Conservation (phyloP, 2,113 vertebrate species). For the Aptenodytes forsteri region DNA sequence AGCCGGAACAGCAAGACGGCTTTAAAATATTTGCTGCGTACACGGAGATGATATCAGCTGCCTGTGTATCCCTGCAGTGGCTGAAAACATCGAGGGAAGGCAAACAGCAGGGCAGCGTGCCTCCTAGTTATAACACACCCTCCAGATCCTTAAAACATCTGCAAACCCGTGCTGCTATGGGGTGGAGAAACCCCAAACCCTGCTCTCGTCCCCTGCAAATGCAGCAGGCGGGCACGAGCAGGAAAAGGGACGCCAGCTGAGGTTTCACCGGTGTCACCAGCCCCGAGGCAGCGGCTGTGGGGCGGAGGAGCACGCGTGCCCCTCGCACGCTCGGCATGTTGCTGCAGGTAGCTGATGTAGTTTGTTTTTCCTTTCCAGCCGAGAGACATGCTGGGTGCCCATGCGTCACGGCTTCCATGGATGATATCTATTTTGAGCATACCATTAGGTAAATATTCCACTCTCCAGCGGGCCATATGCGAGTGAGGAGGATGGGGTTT, state of each 20-base stretch:
- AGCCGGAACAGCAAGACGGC: rapidly evolving
- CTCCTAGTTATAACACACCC: not conserved
- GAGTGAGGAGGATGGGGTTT: not conserved
- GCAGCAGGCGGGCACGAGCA: rapidly evolving
- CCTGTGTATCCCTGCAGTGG: not conserved
- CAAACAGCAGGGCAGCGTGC: not conserved
- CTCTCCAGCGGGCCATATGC: rapidly evolving
- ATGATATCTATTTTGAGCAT: slow-evolving; percentile 94
- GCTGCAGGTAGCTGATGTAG: not conserved
- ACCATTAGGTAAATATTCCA: slow-evolving; percentile 85
- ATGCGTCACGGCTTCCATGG: slow-evolving; percentile 94
- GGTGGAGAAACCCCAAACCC: not conserved
- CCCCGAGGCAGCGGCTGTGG: not conserved
- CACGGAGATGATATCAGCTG: not conserved
- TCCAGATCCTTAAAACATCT: not conserved
- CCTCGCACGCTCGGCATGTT: rapidly evolving
- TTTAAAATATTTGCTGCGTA: not conserved
- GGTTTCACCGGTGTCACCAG: not conserved
- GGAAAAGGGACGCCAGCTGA: rapidly evolving
- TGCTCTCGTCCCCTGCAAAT: rapidly evolving
- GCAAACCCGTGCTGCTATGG: rapidly evolving
- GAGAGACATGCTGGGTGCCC: slow-evolving; percentile 90
- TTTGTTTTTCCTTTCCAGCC: slow-evolving; percentile 74
- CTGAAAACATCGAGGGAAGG: not conserved
- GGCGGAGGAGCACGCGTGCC: not conserved